phyloP scores from a whole-genome alignment of 2,888 invertebrate genomes.

The Orthonychiurus folsomi region DNA sequence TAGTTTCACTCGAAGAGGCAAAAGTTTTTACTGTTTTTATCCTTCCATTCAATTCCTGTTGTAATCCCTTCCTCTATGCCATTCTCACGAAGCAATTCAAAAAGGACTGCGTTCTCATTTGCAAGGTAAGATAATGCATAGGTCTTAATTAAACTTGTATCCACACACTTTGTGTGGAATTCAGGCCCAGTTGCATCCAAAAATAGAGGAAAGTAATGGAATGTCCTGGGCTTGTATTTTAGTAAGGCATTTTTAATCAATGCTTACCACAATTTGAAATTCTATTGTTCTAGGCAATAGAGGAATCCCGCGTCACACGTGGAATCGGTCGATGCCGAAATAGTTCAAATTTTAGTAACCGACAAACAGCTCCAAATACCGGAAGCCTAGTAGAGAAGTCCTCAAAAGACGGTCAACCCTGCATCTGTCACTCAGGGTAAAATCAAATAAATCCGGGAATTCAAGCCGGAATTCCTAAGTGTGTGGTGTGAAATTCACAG shows the following conservation, averaged over 20 bases:
- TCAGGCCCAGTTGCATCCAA: not conserved
- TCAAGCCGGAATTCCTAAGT: slow-evolving; percentile 8
- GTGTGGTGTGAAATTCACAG: slow-evolving; percentile 19
- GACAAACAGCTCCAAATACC: slow-evolving; percentile 77
- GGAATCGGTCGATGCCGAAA: slow-evolving; percentile 78
- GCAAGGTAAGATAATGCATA: slow-evolving; percentile 55
- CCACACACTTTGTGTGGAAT: not conserved
- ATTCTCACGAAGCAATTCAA: slow-evolving; percentile 96
- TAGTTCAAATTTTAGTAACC: slow-evolving; percentile 77
- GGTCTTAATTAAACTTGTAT: not conserved
- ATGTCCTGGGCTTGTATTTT: too few species aligned
- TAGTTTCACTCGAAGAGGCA: slow-evolving; percentile 88
- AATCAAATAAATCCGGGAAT: not conserved
- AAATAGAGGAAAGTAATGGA: not conserved
- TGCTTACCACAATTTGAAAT: not conserved
- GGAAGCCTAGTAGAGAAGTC: slow-evolving; percentile 73
- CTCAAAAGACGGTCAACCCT: slow-evolving; percentile 50
- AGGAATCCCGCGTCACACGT: slow-evolving; percentile 80
- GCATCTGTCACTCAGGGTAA: slow-evolving; percentile 49
- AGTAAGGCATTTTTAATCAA: too few species aligned
- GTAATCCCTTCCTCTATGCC: slow-evolving; percentile 96
- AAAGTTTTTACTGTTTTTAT: slow-evolving; percentile 91
- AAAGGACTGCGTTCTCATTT: slow-evolving; percentile 90
- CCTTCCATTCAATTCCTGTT: slow-evolving; percentile 89
- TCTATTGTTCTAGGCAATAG: slow-evolving; percentile 57